A percentile compares a stretch with the other conserved stretches of the same genome.
These are phyloP conservation scores for Epistrophe grossulariae DNA, from an alignment of 2,888 invertebrate genomes.

Conservation along the genomic window DNA sequence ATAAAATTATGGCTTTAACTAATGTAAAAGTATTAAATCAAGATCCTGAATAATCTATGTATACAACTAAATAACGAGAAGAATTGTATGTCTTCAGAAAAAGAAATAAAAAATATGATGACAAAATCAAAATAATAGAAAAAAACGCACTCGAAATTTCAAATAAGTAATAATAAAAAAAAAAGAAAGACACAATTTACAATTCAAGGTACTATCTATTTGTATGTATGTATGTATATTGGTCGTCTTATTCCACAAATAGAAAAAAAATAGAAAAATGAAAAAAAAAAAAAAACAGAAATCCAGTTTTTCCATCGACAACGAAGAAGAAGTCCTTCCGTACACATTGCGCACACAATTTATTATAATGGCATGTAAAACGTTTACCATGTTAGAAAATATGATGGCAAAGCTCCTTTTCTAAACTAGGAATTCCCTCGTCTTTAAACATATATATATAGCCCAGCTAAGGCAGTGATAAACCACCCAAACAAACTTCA, in stretches of 20 bases:
- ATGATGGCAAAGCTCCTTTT: constrained; percentile 24
- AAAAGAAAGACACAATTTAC: not conserved
- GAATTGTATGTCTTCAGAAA: not conserved
- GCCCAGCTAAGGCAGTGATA: constrained; percentile 19
- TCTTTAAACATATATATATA: not conserved
- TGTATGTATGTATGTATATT: not conserved
- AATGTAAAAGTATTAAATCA: not conserved
- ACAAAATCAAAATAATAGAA: constrained; percentile 5
- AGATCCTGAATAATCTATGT: not conserved
- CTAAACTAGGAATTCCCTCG: constrained; percentile 19
- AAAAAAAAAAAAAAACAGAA: constrained; percentile 18
- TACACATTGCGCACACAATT: constrained; percentile 66
- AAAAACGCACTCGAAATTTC: constrained; percentile 1
- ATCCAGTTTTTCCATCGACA: not conserved
- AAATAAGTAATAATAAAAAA: not conserved
- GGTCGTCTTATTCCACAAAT: not conserved
- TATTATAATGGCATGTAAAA: constrained; percentile 74
- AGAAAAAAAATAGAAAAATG: not conserved
- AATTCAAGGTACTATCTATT: not conserved
- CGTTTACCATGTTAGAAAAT: constrained; percentile 55
- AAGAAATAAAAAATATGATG: constrained; percentile 4
- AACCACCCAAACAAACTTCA: constrained; percentile 3
- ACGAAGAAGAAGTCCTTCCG: constrained; percentile 58
- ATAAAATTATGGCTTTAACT: not conserved
- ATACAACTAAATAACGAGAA: not conserved